phyloP scores from a whole-genome alignment of 2,113 vertebrate genomes.

The Chloebia gouldiae region DNA sequence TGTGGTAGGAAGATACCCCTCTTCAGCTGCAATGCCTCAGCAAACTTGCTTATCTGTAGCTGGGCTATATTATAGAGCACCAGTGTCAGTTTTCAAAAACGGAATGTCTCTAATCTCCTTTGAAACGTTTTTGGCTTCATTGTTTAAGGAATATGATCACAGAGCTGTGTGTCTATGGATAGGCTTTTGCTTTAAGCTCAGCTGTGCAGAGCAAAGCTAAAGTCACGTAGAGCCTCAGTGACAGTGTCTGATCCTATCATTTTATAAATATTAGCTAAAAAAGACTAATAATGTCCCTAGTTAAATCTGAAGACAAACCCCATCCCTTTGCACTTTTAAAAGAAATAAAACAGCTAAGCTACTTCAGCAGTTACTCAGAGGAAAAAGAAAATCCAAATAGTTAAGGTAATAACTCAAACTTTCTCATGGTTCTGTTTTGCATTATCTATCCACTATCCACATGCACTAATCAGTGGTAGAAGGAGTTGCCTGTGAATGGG shows the following conservation, averaged over 20 bases:
- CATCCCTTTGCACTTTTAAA: not conserved
- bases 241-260: not conserved
- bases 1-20: not conserved
- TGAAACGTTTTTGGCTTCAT: not conserved
- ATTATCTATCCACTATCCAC: not conserved
- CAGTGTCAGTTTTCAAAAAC: not conserved
- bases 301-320: not conserved
- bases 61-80: not conserved
- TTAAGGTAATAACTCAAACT: not conserved
- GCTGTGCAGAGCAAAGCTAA: not conserved
- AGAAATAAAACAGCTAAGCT: not conserved
- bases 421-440: not conserved
- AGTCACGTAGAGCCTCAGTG: not conserved
- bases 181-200: not conserved
- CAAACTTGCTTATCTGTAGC: not conserved
- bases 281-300: not conserved
- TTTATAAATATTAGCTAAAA: not conserved
- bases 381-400: not conserved
- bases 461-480: not conserved
- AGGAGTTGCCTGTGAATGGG: not conserved
- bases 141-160: not conserved
- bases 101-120: not conserved
- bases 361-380: not conserved
- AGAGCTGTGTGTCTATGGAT: not conserved
- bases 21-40: not conserved